Conservation (phyloP, 1,140 invertebrate species). For the Pteromalus puparum region DNA sequence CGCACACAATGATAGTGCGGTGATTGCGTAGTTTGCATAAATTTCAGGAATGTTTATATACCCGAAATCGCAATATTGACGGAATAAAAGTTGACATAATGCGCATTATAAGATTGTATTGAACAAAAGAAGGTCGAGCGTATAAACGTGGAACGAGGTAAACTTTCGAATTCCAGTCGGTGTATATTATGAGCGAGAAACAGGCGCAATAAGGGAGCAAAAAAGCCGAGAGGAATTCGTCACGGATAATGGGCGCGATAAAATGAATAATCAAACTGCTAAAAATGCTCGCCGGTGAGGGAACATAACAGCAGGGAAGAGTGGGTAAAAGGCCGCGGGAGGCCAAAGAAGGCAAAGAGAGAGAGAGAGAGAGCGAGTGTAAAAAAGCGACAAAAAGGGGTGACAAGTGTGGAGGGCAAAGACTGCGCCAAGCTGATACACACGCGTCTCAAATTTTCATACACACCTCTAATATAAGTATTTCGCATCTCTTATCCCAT, state of each 20-base stretch:
- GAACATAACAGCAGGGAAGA: background rate
- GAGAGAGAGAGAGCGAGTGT: too few species aligned
- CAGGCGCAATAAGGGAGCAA: background rate
- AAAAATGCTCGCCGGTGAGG: constrained; percentile 8
- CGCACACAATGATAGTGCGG: background rate
- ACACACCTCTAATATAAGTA: background rate
- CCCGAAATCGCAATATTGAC: too few species aligned
- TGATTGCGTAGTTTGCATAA: background rate
- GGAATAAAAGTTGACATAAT: too few species aligned
- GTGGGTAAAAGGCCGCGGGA: background rate
- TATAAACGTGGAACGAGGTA: too few species aligned
- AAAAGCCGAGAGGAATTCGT: constrained; percentile 36
- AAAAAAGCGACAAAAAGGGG: constrained; percentile 43
- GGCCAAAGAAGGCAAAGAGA: too few species aligned
- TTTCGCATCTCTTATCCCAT: too few species aligned
- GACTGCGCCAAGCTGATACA: constrained; percentile 52
- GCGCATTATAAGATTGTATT: too few species aligned
- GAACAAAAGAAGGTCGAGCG: background rate
- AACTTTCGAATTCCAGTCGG: too few species aligned
- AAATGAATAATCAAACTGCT: constrained; percentile 8
- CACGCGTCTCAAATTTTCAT: constrained; percentile 52
- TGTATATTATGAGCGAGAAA: background rate
- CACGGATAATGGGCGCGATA: constrained; percentile 13
- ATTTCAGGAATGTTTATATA: background rate
- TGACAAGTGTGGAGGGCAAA: constrained; percentile 43